Evolutionary conservation across 2,113 vertebrate species (phyloP).

Genomic region (Etheostoma spectabile): DNA sequence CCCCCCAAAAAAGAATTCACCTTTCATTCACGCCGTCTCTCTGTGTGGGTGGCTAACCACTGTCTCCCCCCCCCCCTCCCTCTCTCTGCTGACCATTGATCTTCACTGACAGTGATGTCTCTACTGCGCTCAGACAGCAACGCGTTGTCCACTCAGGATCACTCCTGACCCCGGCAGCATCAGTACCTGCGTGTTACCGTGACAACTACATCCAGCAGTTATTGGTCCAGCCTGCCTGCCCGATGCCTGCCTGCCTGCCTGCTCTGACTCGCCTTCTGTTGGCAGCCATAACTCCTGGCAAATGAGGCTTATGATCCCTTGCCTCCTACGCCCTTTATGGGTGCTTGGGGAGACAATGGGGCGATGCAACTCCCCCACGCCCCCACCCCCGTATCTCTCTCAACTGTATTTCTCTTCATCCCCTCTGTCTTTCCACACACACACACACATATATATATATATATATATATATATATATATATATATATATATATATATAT

Average conservation of each 20-base stretch:
- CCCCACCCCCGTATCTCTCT: constrained; percentile 40
- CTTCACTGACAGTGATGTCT: constrained; percentile 70
- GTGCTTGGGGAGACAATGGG: constrained; percentile 86
- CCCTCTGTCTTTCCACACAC: constrained; percentile 40
- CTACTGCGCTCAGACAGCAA: constrained; percentile 47
- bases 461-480: too few relatives aligned
- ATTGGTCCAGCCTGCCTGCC: constrained; percentile 29
- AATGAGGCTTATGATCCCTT: constrained; percentile 80
- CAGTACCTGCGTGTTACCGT: constrained; percentile 54
- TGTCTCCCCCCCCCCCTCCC: background rate
- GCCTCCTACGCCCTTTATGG: constrained; percentile 84
- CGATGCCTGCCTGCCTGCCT: constrained; percentile 1
- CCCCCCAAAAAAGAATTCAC: background rate
- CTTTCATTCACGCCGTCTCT: constrained; percentile 20
- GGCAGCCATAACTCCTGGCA: constrained; percentile 76
- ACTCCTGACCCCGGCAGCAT: constrained; percentile 31
- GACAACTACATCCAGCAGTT: constrained; percentile 58
- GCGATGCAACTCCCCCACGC: constrained; percentile 59
- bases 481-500: constrained; percentile 51
- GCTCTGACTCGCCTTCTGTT: constrained; percentile 40
- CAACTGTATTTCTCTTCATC: constrained; percentile 65
- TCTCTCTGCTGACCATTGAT: constrained; percentile 51
- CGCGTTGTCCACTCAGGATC: constrained; percentile 51
- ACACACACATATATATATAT: too few relatives aligned
- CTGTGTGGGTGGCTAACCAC: constrained; percentile 17